Base-by-base conservation (phyloP, 2,888 invertebrate species). In the Pheosia gnoma region DNA sequence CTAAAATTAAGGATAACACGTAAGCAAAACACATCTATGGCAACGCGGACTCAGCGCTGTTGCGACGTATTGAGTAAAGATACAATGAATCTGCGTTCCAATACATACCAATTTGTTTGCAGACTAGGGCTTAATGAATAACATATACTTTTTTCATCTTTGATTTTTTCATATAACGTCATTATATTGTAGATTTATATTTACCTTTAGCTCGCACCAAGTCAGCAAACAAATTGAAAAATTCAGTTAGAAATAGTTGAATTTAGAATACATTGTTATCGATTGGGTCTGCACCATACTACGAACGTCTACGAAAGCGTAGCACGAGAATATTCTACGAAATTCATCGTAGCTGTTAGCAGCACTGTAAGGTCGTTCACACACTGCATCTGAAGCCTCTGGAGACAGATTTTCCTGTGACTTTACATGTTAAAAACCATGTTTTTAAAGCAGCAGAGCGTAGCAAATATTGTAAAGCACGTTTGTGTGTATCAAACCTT, bases 261-360 rank as follows among this genome's bases (percentile, higher is more conserved):
- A 36, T 53, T 37, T 37, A 53, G 53, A 53, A 53, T 37, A 10
- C 53, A 53, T 53, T 10, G 37, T 53, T 53, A 10, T 53, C 9
- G 53, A 37, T 57, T 57, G 62, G 60, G 25, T 25, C 1, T 25
- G 25, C 25, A 25, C 25, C 47, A 60, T 56, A 64, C 65, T 73
- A 75, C 70, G 69, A 61, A 62, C 47, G 58, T 67, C 72, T 72
- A 68, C 67, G 68, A 60, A 58, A 57, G 37, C 52, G 58, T 60
- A 71, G 57, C 57, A 62, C 38, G 56, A 38, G 39, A 45, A 61
- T 59, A 59, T 55, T 11, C 39, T 13, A 39, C 39, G 5, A 39
- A 11, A n/a, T 47, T n/a, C 47, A n/a, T 39, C 57, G 49, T 38
- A 57, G 51, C 45, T 53, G 37, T 37, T 53, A 53, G 52, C 52